Conservation (phyloP, 2,888 invertebrate genomes). For the Netelia virgata region DNA sequence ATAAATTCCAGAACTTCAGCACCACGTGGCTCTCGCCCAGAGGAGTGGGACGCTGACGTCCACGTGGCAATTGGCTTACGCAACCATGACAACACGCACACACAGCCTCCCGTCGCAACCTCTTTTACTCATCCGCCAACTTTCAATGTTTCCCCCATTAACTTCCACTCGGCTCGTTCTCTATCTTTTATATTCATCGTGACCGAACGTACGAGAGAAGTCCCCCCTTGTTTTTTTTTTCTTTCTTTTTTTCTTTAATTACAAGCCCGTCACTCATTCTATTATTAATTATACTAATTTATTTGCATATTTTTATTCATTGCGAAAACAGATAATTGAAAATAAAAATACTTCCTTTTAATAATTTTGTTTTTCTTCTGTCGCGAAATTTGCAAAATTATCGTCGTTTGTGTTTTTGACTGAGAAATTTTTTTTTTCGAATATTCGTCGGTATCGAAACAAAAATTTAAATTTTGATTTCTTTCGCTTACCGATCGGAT, state of each 20-base stretch:
- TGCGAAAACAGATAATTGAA: too few relatives aligned
- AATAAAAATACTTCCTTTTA: too few relatives aligned
- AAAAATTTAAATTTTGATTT: conserved; percentile 3
- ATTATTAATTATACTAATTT: too few relatives aligned
- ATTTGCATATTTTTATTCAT: too few relatives aligned
- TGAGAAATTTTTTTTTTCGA: neutral
- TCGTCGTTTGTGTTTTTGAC: too few relatives aligned
- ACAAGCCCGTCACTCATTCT: too few relatives aligned
- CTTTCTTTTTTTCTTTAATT: too few relatives aligned
- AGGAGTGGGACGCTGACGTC: conserved; percentile 1
- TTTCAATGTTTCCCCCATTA: conserved; percentile 43
- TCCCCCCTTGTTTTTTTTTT: too few relatives aligned
- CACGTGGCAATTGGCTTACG: conserved; percentile 59
- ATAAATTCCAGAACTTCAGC: neutral
- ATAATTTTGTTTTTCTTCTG: too few relatives aligned
- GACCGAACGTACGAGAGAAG: neutral
- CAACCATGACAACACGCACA: conserved; percentile 27
- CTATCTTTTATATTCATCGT: conserved; percentile 10
- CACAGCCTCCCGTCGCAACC: conserved; percentile 17
- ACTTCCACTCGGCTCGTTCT: conserved; percentile 22
- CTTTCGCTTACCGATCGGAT: conserved; percentile 92
- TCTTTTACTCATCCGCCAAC: conserved; percentile 23
- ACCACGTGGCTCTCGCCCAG: conserved; percentile 5
- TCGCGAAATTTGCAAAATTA: too few relatives aligned
- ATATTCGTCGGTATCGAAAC: neutral